phyloP scores from a whole-genome alignment of 2,888 invertebrate species.

The Empis livida region DNA sequence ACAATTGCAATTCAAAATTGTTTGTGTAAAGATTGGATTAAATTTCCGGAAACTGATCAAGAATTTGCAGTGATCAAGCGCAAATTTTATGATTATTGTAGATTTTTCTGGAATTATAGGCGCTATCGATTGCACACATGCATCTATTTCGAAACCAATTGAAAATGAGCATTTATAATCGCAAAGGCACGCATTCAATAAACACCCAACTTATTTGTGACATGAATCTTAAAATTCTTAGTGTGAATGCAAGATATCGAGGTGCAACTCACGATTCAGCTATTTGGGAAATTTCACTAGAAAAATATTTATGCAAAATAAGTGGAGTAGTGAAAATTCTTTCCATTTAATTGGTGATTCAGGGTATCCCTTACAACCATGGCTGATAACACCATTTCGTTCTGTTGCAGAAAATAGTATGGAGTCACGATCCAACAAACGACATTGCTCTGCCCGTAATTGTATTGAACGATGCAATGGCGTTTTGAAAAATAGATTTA shows the following conservation, averaged over 20 bases:
- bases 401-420: background rate
- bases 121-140: no score
- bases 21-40: no score
- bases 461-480: conserved; percentile 4
- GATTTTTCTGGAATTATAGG: no score
- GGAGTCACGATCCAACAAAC: background rate
- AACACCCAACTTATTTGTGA: no score
- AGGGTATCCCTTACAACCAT: background rate
- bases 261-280: background rate
- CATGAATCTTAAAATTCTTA: no score
- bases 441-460: background rate
- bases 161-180: no score
- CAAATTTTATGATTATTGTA: no score
- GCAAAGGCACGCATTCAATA: no score
- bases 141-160: no score
- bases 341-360: background rate
- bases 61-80: no score
- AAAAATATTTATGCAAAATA: background rate
- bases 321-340: background rate
- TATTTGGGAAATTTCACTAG: background rate
- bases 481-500: conserved; percentile 6
- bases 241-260: background rate
- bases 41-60: no score
- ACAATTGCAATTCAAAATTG: no score
- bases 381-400: background rate